Evolutionary conservation across 2,888 invertebrate species (phyloP), one percentile per base, ranked within the genome.

Genomic region (Drosophila suboccidentalis): DNA sequence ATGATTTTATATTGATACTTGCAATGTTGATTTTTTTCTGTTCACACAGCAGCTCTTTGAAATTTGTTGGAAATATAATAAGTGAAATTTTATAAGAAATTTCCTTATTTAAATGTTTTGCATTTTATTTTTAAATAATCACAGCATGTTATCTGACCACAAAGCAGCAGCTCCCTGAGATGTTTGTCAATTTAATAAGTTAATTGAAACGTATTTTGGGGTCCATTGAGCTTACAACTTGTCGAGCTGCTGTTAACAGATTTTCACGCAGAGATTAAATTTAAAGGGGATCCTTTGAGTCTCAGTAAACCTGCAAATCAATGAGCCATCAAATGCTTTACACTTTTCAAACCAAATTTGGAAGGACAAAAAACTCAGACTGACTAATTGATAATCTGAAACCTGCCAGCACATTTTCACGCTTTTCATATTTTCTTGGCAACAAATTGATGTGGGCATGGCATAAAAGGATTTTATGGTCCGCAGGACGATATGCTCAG

Each of bases 181-280:
- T 29, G 34, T 64, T 44, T 50, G 58, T 58, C 36, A 50, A 50
- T 50, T 19, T 64, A n/a, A 17, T 60, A 78, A 71, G 72, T 82
- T 71, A 80, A 72, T 71, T 71, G 70, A 66, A 70, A 47, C 34
- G 60, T 15, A 51, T 69, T 59, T 50, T 53, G 36, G 49, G n/a
- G 54, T 15, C n/a, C 8, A 34, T 54, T 51, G 43, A 50, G 63
- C 32, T 46, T 9, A 32, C 29, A 59, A 9, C 43, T 61, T 65
- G 41, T 34, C 38, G 34, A 29, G 22, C 53, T 53, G 13, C 6
- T 22, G 22, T 58, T 36, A 53, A 46, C 34, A 46, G 62, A 50
- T 51, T 75, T 71, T 59, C 58, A 65, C 36, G 57, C 58, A 43
- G 60, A 19, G 50, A 29, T 61, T 64, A 10, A 13, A 19, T 36